These are phyloP conservation scores for Alviniconcha marisindica DNA, from an alignment of 1,140 invertebrate genomes.

Conservation along the genomic window DNA sequence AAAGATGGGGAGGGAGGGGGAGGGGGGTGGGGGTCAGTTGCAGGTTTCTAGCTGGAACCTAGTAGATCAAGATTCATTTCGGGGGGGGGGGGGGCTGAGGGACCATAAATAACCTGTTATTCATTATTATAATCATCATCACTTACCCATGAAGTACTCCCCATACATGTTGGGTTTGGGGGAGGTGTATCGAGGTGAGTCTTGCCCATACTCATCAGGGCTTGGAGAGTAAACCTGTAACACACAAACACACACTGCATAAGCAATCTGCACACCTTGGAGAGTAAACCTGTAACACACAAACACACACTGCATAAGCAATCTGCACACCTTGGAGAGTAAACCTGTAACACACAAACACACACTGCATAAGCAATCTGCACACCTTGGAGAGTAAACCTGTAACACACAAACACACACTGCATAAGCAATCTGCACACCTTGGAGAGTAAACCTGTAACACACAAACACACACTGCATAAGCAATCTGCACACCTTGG, in stretches of 20 bases:
- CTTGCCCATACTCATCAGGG: slow-evolving; percentile 90
- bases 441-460: slow-evolving; percentile 69
- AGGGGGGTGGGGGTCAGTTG: neutral
- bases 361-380: too few species aligned
- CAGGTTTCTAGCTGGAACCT: neutral
- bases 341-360: too few species aligned
- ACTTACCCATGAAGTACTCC: slow-evolving; percentile 79
- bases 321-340: too few species aligned
- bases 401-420: too few species aligned
- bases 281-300: too few species aligned
- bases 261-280: too few species aligned
- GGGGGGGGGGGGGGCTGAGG: neutral
- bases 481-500: too few species aligned
- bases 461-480: neutral
- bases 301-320: too few species aligned
- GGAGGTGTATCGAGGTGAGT: slow-evolving; percentile 88
- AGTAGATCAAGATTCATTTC: too few species aligned
- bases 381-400: too few species aligned
- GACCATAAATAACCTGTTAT: neutral
- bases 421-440: too few species aligned
- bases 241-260: neutral
- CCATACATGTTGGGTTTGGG: slow-evolving; percentile 83
- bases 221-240: slow-evolving; percentile 70
- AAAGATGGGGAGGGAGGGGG: neutral
- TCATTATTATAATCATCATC: neutral